Evolutionary conservation across 2,797 vertebrate genomes (phyloP), one percentile per base, ranked within the genome.

Genomic region (Loris lydekkerianus): DNA sequence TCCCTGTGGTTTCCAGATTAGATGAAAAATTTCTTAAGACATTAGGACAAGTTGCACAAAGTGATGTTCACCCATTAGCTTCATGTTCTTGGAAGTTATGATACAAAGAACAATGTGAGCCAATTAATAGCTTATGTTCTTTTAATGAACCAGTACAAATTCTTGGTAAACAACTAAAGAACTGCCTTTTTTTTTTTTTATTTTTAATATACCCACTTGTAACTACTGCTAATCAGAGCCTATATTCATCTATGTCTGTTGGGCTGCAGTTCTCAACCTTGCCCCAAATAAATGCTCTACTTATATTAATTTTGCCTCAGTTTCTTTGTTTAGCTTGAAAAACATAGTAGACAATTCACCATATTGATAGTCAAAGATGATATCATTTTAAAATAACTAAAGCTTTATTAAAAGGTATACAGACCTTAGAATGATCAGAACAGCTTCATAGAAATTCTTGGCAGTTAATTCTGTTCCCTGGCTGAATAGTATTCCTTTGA

Each of bases 341-440:
- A 80, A 56, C 3, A 34, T 46, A 10, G 15, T 76, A 63, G 17
- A 56, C 23, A 34, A 72, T 81, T 3, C 61, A 21, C 7, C 37
- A 31, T 75, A 75, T 43, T 40, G 13, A 61, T 81, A 3, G 3
- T 77, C 31, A 84, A 72, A 81, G 7, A 82, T 20, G 86, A 46
- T 87, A 4, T n/a, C 69, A 91, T 67, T 46, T 63, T 15, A 89
- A 49, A n/a, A 67, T 18, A 96, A 75, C 25, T 63, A 92, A 93
- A 69, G 5, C 58, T 87, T 92, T 94, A 43, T 17, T 43, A 7
- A 87, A 96, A 82, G 8, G 15, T 7, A 70, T 11, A 37, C 2
- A 15, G 86, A 67, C 6, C 13, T 84, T 89, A n/a, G 43, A 69
- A 69, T 46, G 1, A 63, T 58, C 20, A 49, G 4, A 67, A 67